Conservation (phyloP, 2,797 vertebrate species). For the Pseudochirops cupreus region DNA sequence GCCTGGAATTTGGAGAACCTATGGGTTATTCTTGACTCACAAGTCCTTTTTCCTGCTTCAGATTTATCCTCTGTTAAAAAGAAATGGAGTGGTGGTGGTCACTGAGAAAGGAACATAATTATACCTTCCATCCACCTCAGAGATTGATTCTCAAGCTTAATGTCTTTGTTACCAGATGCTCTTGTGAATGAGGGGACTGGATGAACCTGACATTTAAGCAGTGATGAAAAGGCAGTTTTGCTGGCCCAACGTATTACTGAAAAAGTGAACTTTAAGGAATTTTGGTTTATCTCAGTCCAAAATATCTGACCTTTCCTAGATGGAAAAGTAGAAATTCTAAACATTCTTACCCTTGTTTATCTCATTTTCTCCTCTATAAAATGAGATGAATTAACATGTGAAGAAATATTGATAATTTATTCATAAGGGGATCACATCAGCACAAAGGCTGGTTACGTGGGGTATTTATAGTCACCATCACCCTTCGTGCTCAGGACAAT, state of each 20-base stretch:
- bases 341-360: background rate
- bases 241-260: background rate
- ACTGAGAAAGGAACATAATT: background rate
- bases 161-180: background rate
- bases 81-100: background rate
- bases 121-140: background rate
- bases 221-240: background rate
- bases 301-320: background rate
- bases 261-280: background rate
- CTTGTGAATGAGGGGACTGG: background rate
- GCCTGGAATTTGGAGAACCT: background rate
- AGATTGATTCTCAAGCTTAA: background rate
- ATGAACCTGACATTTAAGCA: background rate
- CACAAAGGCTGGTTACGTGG: background rate
- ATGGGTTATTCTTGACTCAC: background rate
- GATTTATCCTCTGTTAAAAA: background rate
- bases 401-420: background rate
- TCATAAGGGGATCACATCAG: constrained; percentile 2
- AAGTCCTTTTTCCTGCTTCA: background rate
- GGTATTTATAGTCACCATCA: background rate
- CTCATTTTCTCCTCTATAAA: background rate
- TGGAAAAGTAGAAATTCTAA: background rate
- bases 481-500: background rate
- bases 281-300: background rate
- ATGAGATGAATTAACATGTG: background rate